phyloP scores from a whole-genome alignment of 2,797 vertebrate genomes.

The Acipenser oxyrinchus region DNA sequence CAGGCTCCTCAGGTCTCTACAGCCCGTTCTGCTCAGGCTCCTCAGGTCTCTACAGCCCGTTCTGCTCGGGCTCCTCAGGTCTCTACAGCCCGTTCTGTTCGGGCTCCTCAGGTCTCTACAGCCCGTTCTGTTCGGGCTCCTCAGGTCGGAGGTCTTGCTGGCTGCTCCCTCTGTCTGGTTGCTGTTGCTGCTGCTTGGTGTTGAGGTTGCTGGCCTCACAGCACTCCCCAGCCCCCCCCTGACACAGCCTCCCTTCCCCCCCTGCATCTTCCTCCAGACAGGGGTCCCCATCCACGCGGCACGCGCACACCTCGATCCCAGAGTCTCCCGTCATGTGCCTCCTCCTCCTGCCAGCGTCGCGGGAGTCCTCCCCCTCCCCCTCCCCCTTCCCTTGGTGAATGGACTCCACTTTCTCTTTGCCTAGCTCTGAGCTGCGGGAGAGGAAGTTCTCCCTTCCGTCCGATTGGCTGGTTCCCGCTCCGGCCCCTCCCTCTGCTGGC shows the following conservation, averaged over 20 bases:
- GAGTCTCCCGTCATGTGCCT: slow-evolving; percentile 71
- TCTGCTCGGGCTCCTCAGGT: too few relatives aligned
- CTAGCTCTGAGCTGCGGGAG: not conserved
- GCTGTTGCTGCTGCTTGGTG: not conserved
- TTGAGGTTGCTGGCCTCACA: slow-evolving; percentile 33
- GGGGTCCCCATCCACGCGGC: slow-evolving; percentile 53
- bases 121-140: too few relatives aligned
- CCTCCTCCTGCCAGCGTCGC: slow-evolving; percentile 55
- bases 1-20: too few relatives aligned
- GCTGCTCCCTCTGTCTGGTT: slow-evolving; percentile 45
- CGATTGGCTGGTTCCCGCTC: slow-evolving; percentile 19
- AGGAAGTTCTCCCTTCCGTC: slow-evolving; percentile 10
- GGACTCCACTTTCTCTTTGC: not conserved
- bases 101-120: too few relatives aligned
- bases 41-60: too few relatives aligned
- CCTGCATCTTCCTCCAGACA: slow-evolving; percentile 53
- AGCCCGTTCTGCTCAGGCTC: too few relatives aligned
- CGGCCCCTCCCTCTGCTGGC: slow-evolving; percentile 8
- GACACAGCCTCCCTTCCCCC: slow-evolving; percentile 44
- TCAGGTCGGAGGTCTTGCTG: slow-evolving; percentile 27
- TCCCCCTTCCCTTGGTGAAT: slow-evolving; percentile 26
- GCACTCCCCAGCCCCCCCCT: slow-evolving; percentile 43
- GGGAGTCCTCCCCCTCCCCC: slow-evolving; percentile 35
- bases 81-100: too few relatives aligned
- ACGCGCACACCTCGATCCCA: slow-evolving; percentile 71